A percentile compares a stretch with the other conserved stretches of the same genome.
phyloP scores from a whole-genome alignment of 2,888 invertebrate genomes.

The Melanotus villosus region DNA sequence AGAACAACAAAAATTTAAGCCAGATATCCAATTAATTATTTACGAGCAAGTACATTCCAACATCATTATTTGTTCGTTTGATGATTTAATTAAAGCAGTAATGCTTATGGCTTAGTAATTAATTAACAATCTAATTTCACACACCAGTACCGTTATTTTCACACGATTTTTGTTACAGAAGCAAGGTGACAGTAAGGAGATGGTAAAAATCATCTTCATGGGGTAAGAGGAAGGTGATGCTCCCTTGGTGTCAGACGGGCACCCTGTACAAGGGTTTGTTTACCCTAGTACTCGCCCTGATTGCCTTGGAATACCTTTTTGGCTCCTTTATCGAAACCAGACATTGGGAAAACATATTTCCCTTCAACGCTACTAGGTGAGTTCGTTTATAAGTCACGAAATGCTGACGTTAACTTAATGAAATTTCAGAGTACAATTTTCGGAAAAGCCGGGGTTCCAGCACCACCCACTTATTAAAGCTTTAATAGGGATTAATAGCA shows the following conservation, averaged over 20 bases:
- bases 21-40: too few relatives aligned
- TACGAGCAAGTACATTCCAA: too few relatives aligned
- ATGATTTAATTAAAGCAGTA: too few relatives aligned
- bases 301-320: slow-evolving; percentile 80
- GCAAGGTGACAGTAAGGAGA: slow-evolving; percentile 3
- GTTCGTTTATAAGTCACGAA: slow-evolving; percentile 52
- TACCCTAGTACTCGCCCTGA: slow-evolving; percentile 75
- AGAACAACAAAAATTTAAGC: too few relatives aligned
- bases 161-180: slow-evolving; percentile 1
- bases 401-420: too few relatives aligned
- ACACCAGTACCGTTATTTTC: not conserved
- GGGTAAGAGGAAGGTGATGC: slow-evolving; percentile 33
- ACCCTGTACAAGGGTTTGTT: slow-evolving; percentile 73
- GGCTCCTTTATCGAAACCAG: slow-evolving; percentile 75
- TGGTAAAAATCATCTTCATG: slow-evolving; percentile 28
- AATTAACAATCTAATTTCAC: too few relatives aligned
- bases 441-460: slow-evolving; percentile 27
- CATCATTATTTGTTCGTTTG: too few relatives aligned
- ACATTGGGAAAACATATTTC: slow-evolving; percentile 61
- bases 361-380: slow-evolving; percentile 70
- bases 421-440: slow-evolving; percentile 38
- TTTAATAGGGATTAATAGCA: slow-evolving; percentile 31
- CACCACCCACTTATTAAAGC: slow-evolving; percentile 39
- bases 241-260: slow-evolving; percentile 67
- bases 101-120: too few relatives aligned